Base-by-base conservation (phyloP, 2,797 vertebrate species). In the Eulemur albifrons region DNA sequence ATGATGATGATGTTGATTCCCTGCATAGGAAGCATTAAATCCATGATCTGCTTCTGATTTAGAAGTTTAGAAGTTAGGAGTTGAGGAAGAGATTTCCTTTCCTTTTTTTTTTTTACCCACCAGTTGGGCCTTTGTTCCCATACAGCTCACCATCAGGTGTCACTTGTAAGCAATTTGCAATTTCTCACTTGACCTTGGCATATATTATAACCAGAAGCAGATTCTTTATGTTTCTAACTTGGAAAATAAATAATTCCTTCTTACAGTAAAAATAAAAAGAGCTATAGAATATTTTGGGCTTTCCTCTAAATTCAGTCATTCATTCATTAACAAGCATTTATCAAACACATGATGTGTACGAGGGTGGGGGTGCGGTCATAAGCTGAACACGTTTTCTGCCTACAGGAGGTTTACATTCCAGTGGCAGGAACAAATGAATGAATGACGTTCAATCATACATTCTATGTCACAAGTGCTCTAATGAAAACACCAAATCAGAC, bases 161-260 rank as follows among this genome's bases (percentile, higher is more conserved):
- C 86, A 80, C 65, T 91, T 79, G 88, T 21, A 93, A 95, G 76
- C 40, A 82, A 76, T 63, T 90, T 81, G 17, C 59, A 94, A 35
- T 94, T 93, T 95, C 80, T 96, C 69, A 85, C 50, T 72, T 96
- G 25, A 69, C 30, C 15, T 81, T 85, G 45, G 30, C 23, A 76
- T 43, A 59, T 72, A 72, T 48, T 92, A 81, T n/a, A 89, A 95
- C n/a, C 40, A 95, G 38, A 97, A 96, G 38, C 57, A 75, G 70
- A 95, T 65, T 63, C 21, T 93, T 84, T 38, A 30, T 80, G 52
- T 20, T 80, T 87, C 59, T 81, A 69, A 85, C 30, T 90, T 93
- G 40, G 93, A 88, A 95, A 80, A 48, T 50, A 92, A 79, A 72
- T 67, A 69, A 79, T 45, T 57, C 50, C 18, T 76, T 87, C 43